Evolutionary conservation across 1,140 invertebrate genomes (phyloP), one percentile per base, ranked within the genome.

Genomic region (Microplitis demolitor): DNA sequence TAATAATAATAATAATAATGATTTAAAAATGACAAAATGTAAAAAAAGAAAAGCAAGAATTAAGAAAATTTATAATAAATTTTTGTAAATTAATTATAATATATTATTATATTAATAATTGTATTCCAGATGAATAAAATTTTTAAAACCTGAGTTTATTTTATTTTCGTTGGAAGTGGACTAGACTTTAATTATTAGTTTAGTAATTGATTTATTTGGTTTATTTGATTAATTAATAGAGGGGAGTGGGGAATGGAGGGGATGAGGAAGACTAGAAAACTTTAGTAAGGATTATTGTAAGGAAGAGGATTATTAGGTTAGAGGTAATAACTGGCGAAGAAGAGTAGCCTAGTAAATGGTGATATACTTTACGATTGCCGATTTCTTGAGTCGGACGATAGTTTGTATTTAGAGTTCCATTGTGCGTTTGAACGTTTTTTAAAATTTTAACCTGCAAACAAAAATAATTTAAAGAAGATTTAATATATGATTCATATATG

Each of bases 281-380:
- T 24, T 24, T 62, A 34, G 4, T 31, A 9, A n/a, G 16, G 31
- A 64, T n/a, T 31, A 16, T 14, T 31, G 50, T 35, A 1, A 50
- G 1, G 4, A 9, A 34, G 14, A 64, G 16, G 33, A 16, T 6
- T 16, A 64, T 4, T 39, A 53, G 16, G 34, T 50, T 62, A 50
- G 4, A 11, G 14, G 16, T 14, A 34, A 0, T 14, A 14, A 9
- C 11, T 37, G 69, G 53, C 1, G 31, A 24, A 39, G 69, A 71
- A 4, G 31, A 37, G 16, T 72, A 72, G 6, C 74, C 80, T 4
- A 74, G 68, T 11, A 83, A 62, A 50, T 78, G 78, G 63, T 81
- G 78, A 62, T 83, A 79, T 8, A 84, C 76, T n/a, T 76, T 76
- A 61, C 83, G 73, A 4, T 68, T 5, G 3, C 74, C 72, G 13